A percentile compares a stretch with the other conserved stretches of the same genome.
phyloP scores from a whole-genome alignment of 2,797 vertebrate genomes.

The Tympanoctomys barrerae region DNA sequence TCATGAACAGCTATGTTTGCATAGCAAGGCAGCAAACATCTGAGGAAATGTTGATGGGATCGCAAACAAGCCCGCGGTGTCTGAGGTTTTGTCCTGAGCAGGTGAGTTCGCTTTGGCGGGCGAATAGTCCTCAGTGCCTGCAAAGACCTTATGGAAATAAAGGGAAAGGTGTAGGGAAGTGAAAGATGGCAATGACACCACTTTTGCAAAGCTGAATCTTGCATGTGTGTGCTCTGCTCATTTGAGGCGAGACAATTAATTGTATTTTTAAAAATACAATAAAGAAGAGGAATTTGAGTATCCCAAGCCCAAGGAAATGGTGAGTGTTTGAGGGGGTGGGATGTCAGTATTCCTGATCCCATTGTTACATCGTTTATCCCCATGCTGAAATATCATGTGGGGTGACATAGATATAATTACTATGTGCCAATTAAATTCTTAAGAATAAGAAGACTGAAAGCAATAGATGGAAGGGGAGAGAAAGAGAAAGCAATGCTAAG shows the following conservation, averaged over 20 bases:
- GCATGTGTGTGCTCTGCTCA: neutral
- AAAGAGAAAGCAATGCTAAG: neutral
- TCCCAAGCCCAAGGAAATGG: neutral
- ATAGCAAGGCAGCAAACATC: slow-evolving; percentile 76
- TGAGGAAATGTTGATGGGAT: slow-evolving; percentile 79
- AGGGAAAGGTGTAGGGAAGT: neutral
- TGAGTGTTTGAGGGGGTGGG: neutral
- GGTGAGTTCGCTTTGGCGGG: neutral
- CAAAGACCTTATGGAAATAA: slow-evolving; percentile 29
- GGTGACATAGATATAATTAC: neutral
- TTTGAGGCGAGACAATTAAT: neutral
- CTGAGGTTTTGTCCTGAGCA: slow-evolving; percentile 33
- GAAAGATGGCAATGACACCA: neutral
- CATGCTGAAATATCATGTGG: neutral
- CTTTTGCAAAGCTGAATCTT: neutral
- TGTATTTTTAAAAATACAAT: neutral
- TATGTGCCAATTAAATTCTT: neutral
- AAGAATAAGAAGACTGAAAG: neutral
- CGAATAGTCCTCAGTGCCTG: neutral
- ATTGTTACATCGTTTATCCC: neutral
- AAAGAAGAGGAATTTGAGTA: neutral
- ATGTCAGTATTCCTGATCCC: neutral
- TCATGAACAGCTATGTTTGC: slow-evolving; percentile 83
- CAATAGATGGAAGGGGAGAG: neutral
- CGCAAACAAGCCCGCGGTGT: slow-evolving; percentile 64